phyloP scores from a whole-genome alignment of 1,140 invertebrate genomes.

The Trialeurodes vaporariorum region DNA sequence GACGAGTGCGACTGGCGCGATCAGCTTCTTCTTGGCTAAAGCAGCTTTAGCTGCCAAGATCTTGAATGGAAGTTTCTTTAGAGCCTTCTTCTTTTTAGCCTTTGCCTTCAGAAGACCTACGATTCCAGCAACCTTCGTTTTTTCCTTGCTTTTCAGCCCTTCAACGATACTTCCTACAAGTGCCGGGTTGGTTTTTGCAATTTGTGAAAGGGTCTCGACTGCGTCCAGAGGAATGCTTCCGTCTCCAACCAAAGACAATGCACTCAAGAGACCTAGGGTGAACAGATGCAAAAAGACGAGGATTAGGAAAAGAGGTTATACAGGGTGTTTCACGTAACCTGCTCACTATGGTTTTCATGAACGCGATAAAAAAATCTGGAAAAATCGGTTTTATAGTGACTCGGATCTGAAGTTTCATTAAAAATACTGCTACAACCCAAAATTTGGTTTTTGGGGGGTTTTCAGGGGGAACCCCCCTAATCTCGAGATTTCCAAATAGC shows the following conservation, averaged over 20 bases:
- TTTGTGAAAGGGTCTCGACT: neutral
- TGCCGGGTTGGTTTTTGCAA: neutral
- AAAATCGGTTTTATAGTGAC: no score
- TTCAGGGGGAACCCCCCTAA: no score
- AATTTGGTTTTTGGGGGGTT: no score
- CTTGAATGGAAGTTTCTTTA: neutral
- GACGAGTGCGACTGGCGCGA: neutral
- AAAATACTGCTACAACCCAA: no score
- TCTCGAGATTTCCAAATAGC: no score
- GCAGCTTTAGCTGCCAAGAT: neutral
- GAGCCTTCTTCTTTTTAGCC: neutral
- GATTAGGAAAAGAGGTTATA: no score
- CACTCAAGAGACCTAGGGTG: neutral
- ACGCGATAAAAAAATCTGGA: no score
- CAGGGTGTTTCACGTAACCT: no score
- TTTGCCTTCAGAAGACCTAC: neutral
- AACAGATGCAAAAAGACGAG: neutral
- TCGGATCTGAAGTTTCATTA: no score
- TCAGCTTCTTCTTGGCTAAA: neutral
- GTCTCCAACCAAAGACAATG: neutral
- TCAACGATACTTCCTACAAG: neutral
- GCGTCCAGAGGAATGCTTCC: neutral
- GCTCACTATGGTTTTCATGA: no score
- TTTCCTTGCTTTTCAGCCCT: neutral
- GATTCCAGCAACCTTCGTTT: neutral